Conservation (phyloP, 2,888 invertebrate genomes). For the Graphium colonna region DNA sequence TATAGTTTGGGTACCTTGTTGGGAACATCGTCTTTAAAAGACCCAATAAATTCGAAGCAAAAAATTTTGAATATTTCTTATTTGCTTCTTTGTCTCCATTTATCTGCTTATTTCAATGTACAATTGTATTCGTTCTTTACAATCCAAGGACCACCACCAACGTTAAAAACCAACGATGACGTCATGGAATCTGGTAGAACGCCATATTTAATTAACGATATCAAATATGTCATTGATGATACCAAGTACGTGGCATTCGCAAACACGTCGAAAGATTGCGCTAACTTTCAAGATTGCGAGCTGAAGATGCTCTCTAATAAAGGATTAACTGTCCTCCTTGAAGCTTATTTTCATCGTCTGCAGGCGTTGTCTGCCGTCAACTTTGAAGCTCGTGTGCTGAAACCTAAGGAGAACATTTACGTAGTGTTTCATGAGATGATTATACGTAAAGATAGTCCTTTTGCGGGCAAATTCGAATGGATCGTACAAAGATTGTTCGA, state of each 20-base stretch:
- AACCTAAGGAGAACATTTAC: slow-evolving; percentile 44
- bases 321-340: slow-evolving; percentile 47
- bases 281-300: slow-evolving; percentile 42
- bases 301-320: slow-evolving; percentile 36
- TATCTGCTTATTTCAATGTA: slow-evolving; percentile 54
- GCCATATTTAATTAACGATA: slow-evolving; percentile 37
- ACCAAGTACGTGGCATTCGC: slow-evolving; percentile 42
- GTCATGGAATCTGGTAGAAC: slow-evolving; percentile 45
- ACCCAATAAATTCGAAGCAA: slow-evolving; percentile 49
- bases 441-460: slow-evolving; percentile 41
- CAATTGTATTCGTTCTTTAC: slow-evolving; percentile 60
- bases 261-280: slow-evolving; percentile 44
- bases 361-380: slow-evolving; percentile 50
- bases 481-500: slow-evolving; percentile 48
- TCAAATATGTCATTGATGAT: slow-evolving; percentile 49
- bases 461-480: slow-evolving; percentile 40
- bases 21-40: slow-evolving; percentile 44
- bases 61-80: slow-evolving; percentile 50
- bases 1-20: slow-evolving; percentile 54
- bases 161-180: slow-evolving; percentile 45
- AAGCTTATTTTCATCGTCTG: slow-evolving; percentile 41
- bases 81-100: too few relatives aligned
- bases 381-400: slow-evolving; percentile 52
- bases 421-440: slow-evolving; percentile 58
- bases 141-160: slow-evolving; percentile 48